phyloP scores from a whole-genome alignment of 2,888 invertebrate genomes.

The Heliconius ethilla region DNA sequence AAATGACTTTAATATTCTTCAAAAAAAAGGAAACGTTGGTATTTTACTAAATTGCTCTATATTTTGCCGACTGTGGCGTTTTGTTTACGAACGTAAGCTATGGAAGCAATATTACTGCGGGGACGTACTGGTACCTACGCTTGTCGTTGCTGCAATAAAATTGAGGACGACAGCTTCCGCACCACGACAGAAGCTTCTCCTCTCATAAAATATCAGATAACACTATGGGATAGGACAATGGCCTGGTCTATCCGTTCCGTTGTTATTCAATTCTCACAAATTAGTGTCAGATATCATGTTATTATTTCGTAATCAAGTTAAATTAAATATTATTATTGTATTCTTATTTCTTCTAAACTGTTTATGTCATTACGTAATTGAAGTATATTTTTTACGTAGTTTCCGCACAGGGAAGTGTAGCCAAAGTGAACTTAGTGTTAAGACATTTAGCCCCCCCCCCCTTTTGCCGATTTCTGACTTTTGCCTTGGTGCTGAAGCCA shows the following conservation, averaged over 20 bases:
- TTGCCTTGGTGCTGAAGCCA: too few species aligned
- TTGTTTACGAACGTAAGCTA: slow-evolving; percentile 14
- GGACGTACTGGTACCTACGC: slow-evolving; percentile 11
- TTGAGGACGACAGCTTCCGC: slow-evolving; percentile 34
- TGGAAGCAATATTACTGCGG: slow-evolving; percentile 15
- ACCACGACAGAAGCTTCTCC: slow-evolving; percentile 30
- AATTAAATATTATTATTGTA: background rate
- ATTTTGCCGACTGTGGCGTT: slow-evolving; percentile 8
- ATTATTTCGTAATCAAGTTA: slow-evolving; percentile 3
- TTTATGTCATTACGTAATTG: too few species aligned
- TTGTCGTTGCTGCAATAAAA: slow-evolving; percentile 29
- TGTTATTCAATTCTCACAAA: slow-evolving; percentile 31
- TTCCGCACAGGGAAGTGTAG: too few species aligned
- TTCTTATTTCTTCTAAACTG: too few species aligned
- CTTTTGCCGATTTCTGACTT: too few species aligned
- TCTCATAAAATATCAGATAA: slow-evolving; percentile 34
- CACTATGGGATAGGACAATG: slow-evolving; percentile 28
- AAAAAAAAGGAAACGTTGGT: background rate
- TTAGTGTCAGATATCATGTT: slow-evolving; percentile 22
- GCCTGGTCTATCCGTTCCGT: slow-evolving; percentile 22
- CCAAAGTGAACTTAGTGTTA: too few species aligned
- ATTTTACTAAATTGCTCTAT: slow-evolving; percentile 13
- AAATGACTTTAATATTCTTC: background rate
- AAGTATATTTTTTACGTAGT: too few species aligned
- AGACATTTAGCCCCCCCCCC: too few species aligned